Evolutionary conservation across 2,113 vertebrate genomes (phyloP).

Genomic region (Coptodon rendalli): DNA sequence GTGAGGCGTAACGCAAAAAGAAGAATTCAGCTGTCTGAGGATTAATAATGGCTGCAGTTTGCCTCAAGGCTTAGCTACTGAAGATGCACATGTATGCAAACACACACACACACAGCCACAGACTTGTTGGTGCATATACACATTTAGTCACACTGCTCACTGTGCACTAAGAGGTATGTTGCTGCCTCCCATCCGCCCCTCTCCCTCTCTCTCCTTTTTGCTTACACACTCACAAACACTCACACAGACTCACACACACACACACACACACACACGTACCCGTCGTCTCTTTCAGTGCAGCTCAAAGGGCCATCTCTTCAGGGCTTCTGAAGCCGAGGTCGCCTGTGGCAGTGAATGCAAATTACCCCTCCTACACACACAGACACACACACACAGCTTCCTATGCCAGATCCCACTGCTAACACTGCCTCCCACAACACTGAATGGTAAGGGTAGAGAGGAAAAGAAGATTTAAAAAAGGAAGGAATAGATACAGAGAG

Average conservation of each 20-base stretch:
- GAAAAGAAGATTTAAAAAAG: not conserved
- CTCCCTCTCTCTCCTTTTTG: not conserved
- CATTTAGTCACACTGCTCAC: not conserved
- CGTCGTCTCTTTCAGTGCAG: conserved; percentile 41
- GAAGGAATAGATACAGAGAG: conserved; percentile 3
- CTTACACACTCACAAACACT: not conserved
- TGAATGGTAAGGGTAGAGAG: conserved; percentile 15
- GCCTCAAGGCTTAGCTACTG: not conserved
- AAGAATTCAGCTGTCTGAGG: conserved; percentile 16
- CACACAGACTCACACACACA: not conserved
- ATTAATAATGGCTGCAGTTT: conserved; percentile 18
- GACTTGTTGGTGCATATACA: not conserved
- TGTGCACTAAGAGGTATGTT: not conserved
- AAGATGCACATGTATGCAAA: not conserved
- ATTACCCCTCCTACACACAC: conserved; percentile 10
- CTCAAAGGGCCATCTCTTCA: conserved; percentile 67
- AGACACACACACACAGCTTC: not conserved
- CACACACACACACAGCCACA: not conserved
- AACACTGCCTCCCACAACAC: conserved; percentile 31
- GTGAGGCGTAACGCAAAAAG: not conserved
- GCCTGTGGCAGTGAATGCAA: conserved; percentile 60
- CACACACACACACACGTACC: not conserved
- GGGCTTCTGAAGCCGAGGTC: conserved; percentile 52
- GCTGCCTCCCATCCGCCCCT: not conserved
- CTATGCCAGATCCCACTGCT: conserved; percentile 29